Evolutionary conservation across 2,113 vertebrate species (phyloP).

Genomic region (Callipepla californica): DNA sequence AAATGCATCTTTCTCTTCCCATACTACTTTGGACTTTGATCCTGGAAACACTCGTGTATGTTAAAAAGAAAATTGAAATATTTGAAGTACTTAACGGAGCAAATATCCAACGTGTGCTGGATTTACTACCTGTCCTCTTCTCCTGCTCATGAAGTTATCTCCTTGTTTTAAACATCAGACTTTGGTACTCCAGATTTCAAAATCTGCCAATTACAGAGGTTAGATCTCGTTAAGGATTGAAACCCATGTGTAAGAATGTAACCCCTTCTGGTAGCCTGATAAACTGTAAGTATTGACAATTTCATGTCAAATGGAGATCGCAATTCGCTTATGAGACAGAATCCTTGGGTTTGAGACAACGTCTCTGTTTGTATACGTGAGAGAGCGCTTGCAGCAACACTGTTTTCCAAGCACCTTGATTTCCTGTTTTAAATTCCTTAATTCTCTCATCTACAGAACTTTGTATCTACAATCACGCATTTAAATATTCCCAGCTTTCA

Average conservation of each 20-base stretch:
- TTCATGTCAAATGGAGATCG: not conserved
- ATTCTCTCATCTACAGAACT: not conserved
- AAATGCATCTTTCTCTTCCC: slow-evolving; percentile 25
- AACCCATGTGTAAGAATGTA: not conserved
- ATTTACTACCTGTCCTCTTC: not conserved
- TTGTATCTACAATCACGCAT: not conserved
- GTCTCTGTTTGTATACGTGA: not conserved
- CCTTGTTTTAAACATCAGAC: not conserved
- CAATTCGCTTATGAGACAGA: not conserved
- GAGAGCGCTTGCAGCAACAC: not conserved
- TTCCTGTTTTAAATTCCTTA: not conserved
- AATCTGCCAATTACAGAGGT: not conserved
- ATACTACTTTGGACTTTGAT: slow-evolving; percentile 16
- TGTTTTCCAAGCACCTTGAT: not conserved
- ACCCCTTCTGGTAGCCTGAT: not conserved
- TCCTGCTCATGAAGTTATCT: not conserved
- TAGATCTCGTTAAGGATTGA: not conserved
- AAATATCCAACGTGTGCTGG: not conserved
- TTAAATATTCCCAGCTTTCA: not conserved
- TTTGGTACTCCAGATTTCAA: not conserved
- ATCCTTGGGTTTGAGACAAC: not conserved
- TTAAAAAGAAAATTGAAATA: not conserved
- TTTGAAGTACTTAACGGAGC: not conserved
- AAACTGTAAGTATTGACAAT: not conserved
- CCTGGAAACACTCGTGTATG: not conserved